Evolutionary conservation across 2,797 vertebrate genomes (phyloP).

Genomic region (Platyrinchus mystaceus): DNA sequence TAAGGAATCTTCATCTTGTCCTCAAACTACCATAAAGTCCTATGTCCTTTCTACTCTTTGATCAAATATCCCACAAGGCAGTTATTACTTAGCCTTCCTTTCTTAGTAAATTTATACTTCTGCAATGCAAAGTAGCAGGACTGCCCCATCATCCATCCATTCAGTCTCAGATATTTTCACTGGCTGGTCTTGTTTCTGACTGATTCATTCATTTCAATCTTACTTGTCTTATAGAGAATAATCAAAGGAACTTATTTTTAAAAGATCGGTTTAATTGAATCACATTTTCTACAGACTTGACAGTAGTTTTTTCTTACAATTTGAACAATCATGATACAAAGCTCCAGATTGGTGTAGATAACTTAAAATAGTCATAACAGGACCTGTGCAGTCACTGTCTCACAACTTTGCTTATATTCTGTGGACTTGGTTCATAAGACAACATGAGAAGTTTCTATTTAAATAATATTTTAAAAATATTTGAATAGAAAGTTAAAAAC

Average conservation of each 20-base stretch:
- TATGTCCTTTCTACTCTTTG: background rate
- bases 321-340: background rate
- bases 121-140: background rate
- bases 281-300: background rate
- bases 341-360: background rate
- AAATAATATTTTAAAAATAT: background rate
- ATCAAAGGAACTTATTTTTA: background rate
- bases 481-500: background rate
- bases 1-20: background rate
- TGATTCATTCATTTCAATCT: background rate
- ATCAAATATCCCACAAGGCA: background rate
- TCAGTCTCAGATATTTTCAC: background rate
- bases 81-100: background rate
- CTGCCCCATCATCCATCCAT: background rate
- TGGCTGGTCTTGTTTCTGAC: background rate
- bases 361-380: background rate
- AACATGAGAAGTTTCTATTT: background rate
- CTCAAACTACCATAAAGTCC: background rate
- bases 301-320: background rate
- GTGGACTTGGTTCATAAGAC: background rate
- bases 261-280: background rate
- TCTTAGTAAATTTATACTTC: background rate
- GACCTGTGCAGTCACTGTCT: background rate
- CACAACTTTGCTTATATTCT: background rate
- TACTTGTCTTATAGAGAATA: background rate